phyloP scores from a whole-genome alignment of 2,113 vertebrate species.

The Pteropus alecto region DNA sequence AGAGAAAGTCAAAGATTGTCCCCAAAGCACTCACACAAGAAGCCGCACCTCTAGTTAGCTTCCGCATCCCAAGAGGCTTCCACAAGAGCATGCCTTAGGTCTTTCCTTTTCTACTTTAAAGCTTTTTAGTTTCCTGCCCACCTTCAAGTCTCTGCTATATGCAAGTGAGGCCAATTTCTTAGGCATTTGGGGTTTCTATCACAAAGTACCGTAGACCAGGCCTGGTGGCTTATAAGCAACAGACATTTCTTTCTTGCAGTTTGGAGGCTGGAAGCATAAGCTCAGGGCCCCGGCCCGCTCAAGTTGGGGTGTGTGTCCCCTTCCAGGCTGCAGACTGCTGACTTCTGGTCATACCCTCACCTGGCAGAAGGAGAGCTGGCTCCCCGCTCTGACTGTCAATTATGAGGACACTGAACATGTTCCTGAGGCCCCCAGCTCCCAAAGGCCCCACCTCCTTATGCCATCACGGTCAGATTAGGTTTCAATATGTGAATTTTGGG shows the following conservation, averaged over 20 bases:
- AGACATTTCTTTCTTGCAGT: neutral
- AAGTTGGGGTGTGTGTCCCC: neutral
- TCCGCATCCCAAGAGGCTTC: no score
- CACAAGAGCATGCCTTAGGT: neutral
- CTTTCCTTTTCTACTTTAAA: neutral
- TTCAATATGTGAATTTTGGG: neutral
- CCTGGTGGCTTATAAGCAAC: neutral
- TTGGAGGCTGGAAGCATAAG: neutral
- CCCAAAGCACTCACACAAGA: neutral
- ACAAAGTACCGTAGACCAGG: neutral
- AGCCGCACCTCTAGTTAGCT: neutral
- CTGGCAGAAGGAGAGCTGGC: neutral
- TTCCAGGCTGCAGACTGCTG: neutral
- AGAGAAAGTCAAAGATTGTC: neutral
- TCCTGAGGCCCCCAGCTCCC: neutral
- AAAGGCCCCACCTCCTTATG: no score
- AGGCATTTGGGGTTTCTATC: neutral
- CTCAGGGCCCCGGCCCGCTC: neutral
- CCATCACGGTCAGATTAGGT: neutral
- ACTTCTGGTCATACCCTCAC: neutral
- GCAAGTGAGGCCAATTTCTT: neutral
- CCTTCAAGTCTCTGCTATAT: neutral
- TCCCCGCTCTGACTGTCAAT: neutral
- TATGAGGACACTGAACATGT: neutral
- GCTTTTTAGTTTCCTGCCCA: neutral